Conservation (phyloP, 2,113 vertebrate genomes). For the Alouatta palliata region DNA sequence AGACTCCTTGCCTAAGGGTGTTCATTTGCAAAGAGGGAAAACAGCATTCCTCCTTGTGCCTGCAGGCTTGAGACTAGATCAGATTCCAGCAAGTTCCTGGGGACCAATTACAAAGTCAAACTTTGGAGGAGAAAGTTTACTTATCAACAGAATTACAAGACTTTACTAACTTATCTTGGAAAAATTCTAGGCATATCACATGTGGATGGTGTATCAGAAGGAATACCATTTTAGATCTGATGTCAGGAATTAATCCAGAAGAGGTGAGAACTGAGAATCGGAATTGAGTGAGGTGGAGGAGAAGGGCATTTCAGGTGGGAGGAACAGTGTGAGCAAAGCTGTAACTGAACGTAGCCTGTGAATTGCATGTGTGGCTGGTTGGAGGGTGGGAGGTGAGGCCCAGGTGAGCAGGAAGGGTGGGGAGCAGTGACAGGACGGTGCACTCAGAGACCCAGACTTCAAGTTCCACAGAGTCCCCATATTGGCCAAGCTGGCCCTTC, state of each 20-base stretch:
- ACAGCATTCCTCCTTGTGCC: neutral
- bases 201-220: constrained; percentile 5
- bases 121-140: constrained; percentile 13
- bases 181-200: neutral
- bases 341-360: neutral
- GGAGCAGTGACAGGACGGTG: neutral
- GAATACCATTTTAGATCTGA: neutral
- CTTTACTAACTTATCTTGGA: constrained; percentile 37
- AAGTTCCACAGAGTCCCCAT: accelerated
- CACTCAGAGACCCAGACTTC: neutral
- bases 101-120: constrained; percentile 47
- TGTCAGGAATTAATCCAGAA: neutral
- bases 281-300: neutral
- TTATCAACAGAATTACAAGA: neutral
- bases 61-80: neutral
- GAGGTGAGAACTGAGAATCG: neutral
- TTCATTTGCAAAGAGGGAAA: neutral
- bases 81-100: constrained; percentile 22
- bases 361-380: neutral
- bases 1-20: neutral
- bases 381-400: neutral
- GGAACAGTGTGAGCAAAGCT: neutral
- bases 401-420: neutral
- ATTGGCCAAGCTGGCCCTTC: neutral
- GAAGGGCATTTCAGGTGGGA: neutral